Evolutionary conservation across 2,113 vertebrate species (phyloP).

Genomic region (Pseudorasbora parva): DNA sequence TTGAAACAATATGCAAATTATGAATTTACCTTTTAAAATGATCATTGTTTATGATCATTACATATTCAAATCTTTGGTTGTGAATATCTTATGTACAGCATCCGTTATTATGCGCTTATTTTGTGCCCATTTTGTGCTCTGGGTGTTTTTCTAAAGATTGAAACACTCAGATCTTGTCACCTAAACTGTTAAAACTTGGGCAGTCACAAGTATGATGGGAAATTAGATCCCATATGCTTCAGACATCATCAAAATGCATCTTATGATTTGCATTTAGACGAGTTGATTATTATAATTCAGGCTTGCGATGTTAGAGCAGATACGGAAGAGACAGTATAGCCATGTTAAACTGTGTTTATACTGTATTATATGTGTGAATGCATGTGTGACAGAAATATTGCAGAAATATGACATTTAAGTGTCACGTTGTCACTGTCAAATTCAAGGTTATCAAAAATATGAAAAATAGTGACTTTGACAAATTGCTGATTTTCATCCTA

Average conservation of each 20-base stretch:
- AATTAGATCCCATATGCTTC: slow-evolving; percentile 67
- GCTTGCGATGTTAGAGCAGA: slow-evolving; percentile 63
- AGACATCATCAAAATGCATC: slow-evolving; percentile 67
- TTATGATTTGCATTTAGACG: slow-evolving; percentile 80
- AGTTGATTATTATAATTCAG: slow-evolving; percentile 69
- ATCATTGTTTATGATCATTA: background rate
- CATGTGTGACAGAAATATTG: slow-evolving; percentile 35
- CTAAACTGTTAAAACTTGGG: slow-evolving; percentile 48
- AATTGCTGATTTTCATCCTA: background rate
- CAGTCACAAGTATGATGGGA: slow-evolving; percentile 48
- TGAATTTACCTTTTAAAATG: too few relatives aligned
- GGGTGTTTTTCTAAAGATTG: background rate
- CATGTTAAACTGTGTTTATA: slow-evolving; percentile 23
- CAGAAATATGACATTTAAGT: slow-evolving; percentile 18
- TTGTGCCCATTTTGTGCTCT: slow-evolving; percentile 1
- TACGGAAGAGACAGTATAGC: slow-evolving; percentile 54
- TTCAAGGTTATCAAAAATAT: slow-evolving; percentile 46
- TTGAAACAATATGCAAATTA: too few relatives aligned
- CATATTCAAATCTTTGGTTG: background rate
- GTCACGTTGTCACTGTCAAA: slow-evolving; percentile 33
- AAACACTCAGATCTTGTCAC: slow-evolving; percentile 10
- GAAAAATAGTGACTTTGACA: slow-evolving; percentile 13
- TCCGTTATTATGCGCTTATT: too few relatives aligned
- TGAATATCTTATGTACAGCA: slow-evolving; percentile 51
- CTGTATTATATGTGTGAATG: slow-evolving; percentile 3